phyloP scores from a whole-genome alignment of 1,140 invertebrate species.

The Centruroides vittatus region DNA sequence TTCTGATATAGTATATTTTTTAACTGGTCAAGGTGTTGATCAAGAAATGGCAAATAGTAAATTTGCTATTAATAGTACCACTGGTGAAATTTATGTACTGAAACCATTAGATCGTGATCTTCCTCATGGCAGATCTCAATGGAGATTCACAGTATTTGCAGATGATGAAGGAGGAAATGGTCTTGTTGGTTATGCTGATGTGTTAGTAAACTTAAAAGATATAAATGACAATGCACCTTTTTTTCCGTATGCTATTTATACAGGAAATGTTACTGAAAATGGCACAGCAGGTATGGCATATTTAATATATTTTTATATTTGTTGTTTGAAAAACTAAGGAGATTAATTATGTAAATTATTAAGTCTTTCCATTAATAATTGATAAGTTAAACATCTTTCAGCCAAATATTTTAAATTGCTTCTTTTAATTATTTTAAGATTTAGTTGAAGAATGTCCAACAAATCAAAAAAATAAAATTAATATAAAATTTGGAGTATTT shows the following conservation, averaged over 20 bases:
- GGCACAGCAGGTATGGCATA: constrained; percentile 58
- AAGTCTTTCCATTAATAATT: too few species aligned
- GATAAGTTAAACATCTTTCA: too few species aligned
- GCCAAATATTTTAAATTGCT: too few species aligned
- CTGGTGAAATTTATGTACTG: constrained; percentile 69
- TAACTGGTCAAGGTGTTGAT: constrained; percentile 89
- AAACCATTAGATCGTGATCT: constrained; percentile 90
- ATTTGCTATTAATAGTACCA: constrained; percentile 89
- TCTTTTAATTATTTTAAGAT: too few species aligned
- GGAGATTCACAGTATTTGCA: constrained; percentile 94
- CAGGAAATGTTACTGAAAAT: constrained; percentile 89
- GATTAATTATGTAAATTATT: too few species aligned
- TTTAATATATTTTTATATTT: background rate
- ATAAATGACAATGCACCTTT: constrained; percentile 96
- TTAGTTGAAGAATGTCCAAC: too few species aligned
- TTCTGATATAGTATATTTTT: constrained; percentile 90
- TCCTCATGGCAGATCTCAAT: constrained; percentile 84
- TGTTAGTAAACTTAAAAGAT: constrained; percentile 91
- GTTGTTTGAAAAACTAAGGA: too few species aligned
- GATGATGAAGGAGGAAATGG: constrained; percentile 91
- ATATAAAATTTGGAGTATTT: too few species aligned
- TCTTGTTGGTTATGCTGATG: constrained; percentile 88
- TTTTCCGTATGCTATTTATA: constrained; percentile 78
- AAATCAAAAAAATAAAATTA: too few species aligned
- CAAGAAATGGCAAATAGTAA: constrained; percentile 85